phyloP scores from a whole-genome alignment of 2,888 invertebrate species.

The Dynastes hyllus region DNA sequence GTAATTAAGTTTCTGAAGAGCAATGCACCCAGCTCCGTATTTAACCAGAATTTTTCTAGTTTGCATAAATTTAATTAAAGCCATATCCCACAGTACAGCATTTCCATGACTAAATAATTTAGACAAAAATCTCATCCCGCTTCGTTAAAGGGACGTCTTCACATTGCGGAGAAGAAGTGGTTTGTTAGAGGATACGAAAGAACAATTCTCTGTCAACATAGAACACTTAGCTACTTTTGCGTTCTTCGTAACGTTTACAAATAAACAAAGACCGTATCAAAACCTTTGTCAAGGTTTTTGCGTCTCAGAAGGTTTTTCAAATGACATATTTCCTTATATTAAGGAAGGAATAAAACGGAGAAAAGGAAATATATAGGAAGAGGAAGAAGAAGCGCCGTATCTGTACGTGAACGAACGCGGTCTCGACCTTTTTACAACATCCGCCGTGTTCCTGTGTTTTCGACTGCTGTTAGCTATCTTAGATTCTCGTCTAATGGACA shows the following conservation, averaged over 20 bases:
- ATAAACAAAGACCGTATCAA: constrained; percentile 37
- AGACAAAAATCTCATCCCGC: background rate
- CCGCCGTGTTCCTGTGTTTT: constrained; percentile 52
- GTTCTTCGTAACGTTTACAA: constrained; percentile 16
- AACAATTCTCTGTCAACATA: constrained; percentile 3
- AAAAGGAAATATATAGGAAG: constrained; percentile 27
- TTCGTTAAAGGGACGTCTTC: background rate
- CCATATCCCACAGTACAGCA: background rate
- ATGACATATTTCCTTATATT: constrained; percentile 40
- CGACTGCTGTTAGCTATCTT: constrained; percentile 59
- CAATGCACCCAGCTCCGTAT: too few species aligned
- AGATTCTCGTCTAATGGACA: constrained; percentile 61
- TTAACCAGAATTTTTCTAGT: background rate
- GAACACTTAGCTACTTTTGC: constrained; percentile 29
- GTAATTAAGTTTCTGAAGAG: too few species aligned
- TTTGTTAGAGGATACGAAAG: background rate
- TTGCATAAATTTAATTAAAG: background rate
- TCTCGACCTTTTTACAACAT: constrained; percentile 38
- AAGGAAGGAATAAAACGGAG: constrained; percentile 15
- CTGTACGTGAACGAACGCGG: constrained; percentile 16
- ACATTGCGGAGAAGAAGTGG: background rate
- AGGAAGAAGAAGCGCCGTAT: background rate
- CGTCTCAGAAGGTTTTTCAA: constrained; percentile 7
- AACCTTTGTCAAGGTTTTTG: constrained; percentile 18
- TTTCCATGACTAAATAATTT: constrained; percentile 1